phyloP scores from a whole-genome alignment of 2,113 vertebrate genomes.

The Ophthalmolycus amberensis region DNA sequence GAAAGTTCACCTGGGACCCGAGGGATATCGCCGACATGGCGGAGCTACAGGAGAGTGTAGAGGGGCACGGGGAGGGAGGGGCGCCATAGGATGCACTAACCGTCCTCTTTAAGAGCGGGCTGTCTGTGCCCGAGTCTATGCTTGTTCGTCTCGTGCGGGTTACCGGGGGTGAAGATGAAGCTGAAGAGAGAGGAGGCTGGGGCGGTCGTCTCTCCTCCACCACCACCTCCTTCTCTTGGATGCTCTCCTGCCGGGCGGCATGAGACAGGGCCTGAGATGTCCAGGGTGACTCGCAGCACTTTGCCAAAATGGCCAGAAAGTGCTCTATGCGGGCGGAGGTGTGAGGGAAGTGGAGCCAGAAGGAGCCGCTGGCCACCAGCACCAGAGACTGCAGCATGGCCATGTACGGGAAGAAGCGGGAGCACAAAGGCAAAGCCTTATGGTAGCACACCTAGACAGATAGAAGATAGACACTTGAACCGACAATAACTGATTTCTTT shows the following conservation, averaged over 20 bases:
- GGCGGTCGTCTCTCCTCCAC: slow-evolving; percentile 14
- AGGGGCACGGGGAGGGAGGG: slow-evolving; percentile 75
- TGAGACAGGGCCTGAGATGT: slow-evolving; percentile 85
- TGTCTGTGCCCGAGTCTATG: slow-evolving; percentile 75
- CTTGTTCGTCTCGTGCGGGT: slow-evolving; percentile 55
- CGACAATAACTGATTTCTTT: too few relatives aligned
- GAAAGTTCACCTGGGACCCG: not conserved
- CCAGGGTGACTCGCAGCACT: slow-evolving; percentile 89
- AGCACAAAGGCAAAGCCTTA: slow-evolving; percentile 83
- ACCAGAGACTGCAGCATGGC: slow-evolving; percentile 83
- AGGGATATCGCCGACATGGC: slow-evolving; percentile 37
- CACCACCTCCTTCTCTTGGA: slow-evolving; percentile 22
- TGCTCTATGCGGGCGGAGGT: slow-evolving; percentile 87
- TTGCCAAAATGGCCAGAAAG: slow-evolving; percentile 85
- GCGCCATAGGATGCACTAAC: slow-evolving; percentile 20
- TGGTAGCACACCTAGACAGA: slow-evolving; percentile 84
- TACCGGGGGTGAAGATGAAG: slow-evolving; percentile 24
- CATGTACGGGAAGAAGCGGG: slow-evolving; percentile 86
- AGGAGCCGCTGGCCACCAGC: slow-evolving; percentile 85
- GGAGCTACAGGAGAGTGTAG: slow-evolving; percentile 63
- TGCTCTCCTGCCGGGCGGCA: slow-evolving; percentile 78
- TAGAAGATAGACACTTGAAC: not conserved
- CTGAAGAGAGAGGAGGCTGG: slow-evolving; percentile 1
- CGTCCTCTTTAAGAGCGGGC: slow-evolving; percentile 68
- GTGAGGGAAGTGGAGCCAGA: slow-evolving; percentile 88